A percentile compares a stretch with the other conserved stretches of the same genome.
These are phyloP conservation scores for Papilio elwesi DNA, from an alignment of 2,888 invertebrate species.

Conservation along the genomic window DNA sequence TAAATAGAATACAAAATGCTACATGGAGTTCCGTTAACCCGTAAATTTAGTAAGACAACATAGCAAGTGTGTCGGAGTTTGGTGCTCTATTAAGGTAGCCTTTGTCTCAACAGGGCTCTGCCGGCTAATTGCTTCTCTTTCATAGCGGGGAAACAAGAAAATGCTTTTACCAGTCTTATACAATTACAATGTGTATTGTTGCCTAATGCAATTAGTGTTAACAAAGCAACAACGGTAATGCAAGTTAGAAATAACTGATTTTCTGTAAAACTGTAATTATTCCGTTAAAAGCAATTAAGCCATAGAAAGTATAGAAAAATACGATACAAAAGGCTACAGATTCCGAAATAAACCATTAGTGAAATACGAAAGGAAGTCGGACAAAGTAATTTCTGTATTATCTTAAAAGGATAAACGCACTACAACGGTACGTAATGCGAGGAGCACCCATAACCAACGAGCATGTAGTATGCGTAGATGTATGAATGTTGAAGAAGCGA, in stretches of 20 bases:
- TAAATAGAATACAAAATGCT: constrained; percentile 5
- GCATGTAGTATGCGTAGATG: too few relatives aligned
- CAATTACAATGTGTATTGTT: constrained; percentile 37
- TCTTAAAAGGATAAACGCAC: too few relatives aligned
- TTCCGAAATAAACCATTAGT: too few relatives aligned
- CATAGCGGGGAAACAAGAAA: constrained; percentile 37
- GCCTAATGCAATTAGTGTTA: constrained; percentile 36
- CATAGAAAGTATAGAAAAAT: too few relatives aligned
- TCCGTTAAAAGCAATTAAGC: background rate
- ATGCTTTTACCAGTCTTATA: constrained; percentile 37
- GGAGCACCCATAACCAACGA: too few relatives aligned
- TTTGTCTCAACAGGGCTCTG: constrained; percentile 27
- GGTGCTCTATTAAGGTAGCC: constrained; percentile 33
- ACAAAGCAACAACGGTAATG: constrained; percentile 20
- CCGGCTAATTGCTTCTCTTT: constrained; percentile 38
- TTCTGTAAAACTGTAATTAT: background rate
- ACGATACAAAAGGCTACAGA: too few relatives aligned
- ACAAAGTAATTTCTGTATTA: too few relatives aligned
- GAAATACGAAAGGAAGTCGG: too few relatives aligned
- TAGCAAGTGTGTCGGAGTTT: constrained; percentile 30
- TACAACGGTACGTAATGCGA: too few relatives aligned
- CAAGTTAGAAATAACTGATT: constrained; percentile 16
- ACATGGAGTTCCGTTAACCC: constrained; percentile 7
- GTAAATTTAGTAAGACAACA: constrained; percentile 29
- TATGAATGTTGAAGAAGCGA: too few relatives aligned